phyloP scores from a whole-genome alignment of 1,140 invertebrate genomes.

The Drosophila takahashii region DNA sequence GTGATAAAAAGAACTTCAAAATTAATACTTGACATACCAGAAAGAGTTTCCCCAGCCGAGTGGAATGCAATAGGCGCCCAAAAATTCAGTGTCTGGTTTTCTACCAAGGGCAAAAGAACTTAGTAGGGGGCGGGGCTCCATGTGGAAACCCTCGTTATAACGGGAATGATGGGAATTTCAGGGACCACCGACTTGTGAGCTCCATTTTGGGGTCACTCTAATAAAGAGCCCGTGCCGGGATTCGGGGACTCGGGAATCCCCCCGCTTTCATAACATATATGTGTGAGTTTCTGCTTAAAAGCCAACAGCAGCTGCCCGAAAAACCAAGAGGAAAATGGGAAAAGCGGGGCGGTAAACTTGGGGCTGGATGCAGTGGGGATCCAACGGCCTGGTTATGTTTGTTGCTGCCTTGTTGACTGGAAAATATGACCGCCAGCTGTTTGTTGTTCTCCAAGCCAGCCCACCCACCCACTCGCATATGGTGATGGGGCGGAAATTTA shows the following conservation, averaged over 20 bases:
- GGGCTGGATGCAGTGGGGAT: neutral
- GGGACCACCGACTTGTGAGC: constrained; percentile 23
- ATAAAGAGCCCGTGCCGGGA: constrained; percentile 50
- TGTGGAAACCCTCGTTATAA: constrained; percentile 7
- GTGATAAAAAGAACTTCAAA: constrained; percentile 10
- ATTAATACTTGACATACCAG: constrained; percentile 20
- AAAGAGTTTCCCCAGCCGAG: constrained; percentile 7
- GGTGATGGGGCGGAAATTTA: constrained; percentile 41
- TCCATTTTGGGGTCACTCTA: constrained; percentile 75
- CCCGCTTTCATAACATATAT: constrained; percentile 4
- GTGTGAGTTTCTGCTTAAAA: constrained; percentile 74
- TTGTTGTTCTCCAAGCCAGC: constrained; percentile 53
- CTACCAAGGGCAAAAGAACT: neutral
- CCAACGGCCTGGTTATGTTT: constrained; percentile 50
- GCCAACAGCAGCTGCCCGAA: constrained; percentile 56
- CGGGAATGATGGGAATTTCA: constrained; percentile 28
- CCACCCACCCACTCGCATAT: constrained; percentile 12
- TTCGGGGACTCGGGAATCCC: neutral
- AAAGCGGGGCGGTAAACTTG: neutral
- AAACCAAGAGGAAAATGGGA: constrained; percentile 30
- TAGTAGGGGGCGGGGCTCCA: neutral
- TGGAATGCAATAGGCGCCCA: constrained; percentile 23
- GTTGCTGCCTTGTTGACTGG: constrained; percentile 79
- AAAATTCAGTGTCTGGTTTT: constrained; percentile 9
- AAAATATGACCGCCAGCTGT: constrained; percentile 79